These are phyloP conservation scores for Phalacrocorax carbo DNA, from an alignment of 2,113 vertebrate genomes.

Conservation along the genomic window DNA sequence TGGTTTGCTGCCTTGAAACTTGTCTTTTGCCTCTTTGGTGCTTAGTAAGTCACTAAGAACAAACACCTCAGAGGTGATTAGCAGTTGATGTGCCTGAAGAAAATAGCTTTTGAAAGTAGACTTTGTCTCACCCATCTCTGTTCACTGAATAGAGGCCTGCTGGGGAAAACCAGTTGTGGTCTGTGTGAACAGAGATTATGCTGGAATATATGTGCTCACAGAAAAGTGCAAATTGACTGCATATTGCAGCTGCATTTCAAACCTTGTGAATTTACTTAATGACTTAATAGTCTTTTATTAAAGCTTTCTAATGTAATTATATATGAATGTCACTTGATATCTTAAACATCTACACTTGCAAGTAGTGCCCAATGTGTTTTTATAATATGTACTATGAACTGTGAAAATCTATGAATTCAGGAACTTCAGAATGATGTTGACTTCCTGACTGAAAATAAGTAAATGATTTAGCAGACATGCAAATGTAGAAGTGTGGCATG, in stretches of 20 bases:
- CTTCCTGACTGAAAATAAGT: neutral
- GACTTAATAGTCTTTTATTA: neutral
- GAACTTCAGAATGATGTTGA: neutral
- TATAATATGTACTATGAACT: neutral
- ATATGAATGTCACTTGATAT: neutral
- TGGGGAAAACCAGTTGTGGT: neutral
- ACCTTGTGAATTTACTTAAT: neutral
- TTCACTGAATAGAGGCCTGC: neutral
- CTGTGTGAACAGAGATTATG: neutral
- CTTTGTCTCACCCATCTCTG: neutral
- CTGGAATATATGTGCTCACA: neutral
- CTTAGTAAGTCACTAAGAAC: neutral
- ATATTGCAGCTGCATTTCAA: neutral
- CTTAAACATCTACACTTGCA: neutral
- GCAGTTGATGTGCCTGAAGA: neutral
- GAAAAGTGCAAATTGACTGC: neutral
- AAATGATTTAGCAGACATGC: neutral
- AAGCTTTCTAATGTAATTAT: neutral
- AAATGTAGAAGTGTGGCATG: neutral
- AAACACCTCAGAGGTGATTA: neutral
- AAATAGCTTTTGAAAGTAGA: neutral
- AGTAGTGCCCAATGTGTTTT: neutral
- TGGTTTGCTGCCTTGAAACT: neutral
- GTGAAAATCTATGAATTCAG: neutral
- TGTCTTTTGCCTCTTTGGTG: neutral